These are phyloP conservation scores for Cephus rjabovi DNA, from an alignment of 2,888 invertebrate species.

Conservation along the genomic window DNA sequence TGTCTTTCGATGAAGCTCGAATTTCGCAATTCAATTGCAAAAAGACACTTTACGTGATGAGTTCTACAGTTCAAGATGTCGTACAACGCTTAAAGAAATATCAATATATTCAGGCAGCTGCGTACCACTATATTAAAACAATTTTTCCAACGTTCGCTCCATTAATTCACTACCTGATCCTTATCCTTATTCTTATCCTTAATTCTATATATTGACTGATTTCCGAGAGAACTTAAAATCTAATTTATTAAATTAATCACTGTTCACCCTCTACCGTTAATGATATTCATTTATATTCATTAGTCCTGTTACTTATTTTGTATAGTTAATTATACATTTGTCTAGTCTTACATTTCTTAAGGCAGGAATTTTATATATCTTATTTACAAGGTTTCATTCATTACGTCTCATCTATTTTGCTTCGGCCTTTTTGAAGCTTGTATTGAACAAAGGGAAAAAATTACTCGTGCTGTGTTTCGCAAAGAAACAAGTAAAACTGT, in stretches of 20 bases:
- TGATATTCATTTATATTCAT: conserved; percentile 41
- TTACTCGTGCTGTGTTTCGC: not conserved
- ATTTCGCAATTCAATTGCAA: not conserved
- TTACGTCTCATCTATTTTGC: conserved; percentile 30
- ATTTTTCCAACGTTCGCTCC: not conserved
- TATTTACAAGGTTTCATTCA: conserved; percentile 27
- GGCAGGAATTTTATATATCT: conserved; percentile 63
- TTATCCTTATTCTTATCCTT: conserved; percentile 8
- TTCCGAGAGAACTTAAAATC: not conserved
- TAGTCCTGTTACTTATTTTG: conserved; percentile 41
- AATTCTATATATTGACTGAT: conserved; percentile 6
- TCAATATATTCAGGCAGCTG: not conserved
- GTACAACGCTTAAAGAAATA: not conserved
- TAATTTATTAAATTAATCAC: conserved; percentile 13
- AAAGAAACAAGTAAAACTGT: not conserved
- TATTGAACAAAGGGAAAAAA: not conserved
- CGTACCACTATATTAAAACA: not conserved
- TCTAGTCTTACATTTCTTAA: conserved; percentile 64
- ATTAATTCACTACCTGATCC: not conserved
- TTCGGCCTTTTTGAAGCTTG: conserved; percentile 4
- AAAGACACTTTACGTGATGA: not conserved
- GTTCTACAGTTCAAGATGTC: not conserved
- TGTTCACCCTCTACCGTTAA: conserved; percentile 10
- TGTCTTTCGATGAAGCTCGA: not conserved
- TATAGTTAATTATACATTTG: conserved; percentile 37